Percentiles rank a stretch among this genome's conserved stretches.
Evolutionary conservation across 2,888 invertebrate species (phyloP).

Genomic region (Athripsodes cinereus): DNA sequence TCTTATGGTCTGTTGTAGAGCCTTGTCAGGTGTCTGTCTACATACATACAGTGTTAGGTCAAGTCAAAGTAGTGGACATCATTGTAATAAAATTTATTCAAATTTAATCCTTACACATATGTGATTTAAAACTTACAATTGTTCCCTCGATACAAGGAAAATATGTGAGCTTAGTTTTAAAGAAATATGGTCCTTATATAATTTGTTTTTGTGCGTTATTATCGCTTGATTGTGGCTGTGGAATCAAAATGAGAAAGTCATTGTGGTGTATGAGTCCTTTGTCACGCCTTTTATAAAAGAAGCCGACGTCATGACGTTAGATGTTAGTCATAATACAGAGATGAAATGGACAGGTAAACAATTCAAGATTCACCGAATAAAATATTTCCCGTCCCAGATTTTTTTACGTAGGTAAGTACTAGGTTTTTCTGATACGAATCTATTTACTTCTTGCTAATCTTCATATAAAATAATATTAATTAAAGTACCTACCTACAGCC

Average conservation of each 20-base stretch:
- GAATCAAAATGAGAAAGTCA: slow-evolving; percentile 7
- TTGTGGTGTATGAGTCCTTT: slow-evolving; percentile 22
- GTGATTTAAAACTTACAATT: background rate
- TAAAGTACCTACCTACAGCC: no score
- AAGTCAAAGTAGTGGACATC: background rate
- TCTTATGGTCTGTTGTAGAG: background rate
- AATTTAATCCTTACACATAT: background rate
- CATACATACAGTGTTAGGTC: background rate
- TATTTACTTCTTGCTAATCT: no score
- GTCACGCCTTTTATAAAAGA: slow-evolving; percentile 26
- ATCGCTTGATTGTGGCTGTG: background rate
- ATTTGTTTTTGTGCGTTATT: background rate
- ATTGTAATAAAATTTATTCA: background rate
- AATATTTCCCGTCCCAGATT: no score
- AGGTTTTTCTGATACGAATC: no score
- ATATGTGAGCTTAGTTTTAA: background rate
- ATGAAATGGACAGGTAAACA: background rate
- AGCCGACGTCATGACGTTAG: slow-evolving; percentile 15
- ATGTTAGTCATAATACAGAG: slow-evolving; percentile 4
- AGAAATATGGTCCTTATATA: background rate
- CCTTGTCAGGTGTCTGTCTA: background rate
- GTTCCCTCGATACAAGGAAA: background rate
- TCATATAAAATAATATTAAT: no score
- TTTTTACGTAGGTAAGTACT: no score
- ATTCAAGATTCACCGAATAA: no score